These are phyloP conservation scores for Glyphotaelius pellucidus DNA, from an alignment of 2,888 invertebrate species.

Conservation along the genomic window DNA sequence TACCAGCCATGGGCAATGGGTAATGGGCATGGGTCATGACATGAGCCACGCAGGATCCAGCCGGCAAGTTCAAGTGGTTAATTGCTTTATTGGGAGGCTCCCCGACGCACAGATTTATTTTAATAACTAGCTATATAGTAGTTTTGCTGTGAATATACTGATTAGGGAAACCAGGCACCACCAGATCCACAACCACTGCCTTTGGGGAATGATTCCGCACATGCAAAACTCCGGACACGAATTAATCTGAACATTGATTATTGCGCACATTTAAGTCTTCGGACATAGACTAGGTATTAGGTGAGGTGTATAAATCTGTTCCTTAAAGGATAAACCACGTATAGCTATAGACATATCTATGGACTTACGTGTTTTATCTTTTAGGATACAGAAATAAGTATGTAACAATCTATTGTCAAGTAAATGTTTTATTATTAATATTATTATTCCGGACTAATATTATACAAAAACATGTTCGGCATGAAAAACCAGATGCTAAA, in stretches of 20 bases:
- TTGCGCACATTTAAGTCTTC: not conserved
- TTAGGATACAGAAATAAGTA: too few species aligned
- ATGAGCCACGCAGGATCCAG: not conserved
- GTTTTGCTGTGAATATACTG: slow-evolving; percentile 11
- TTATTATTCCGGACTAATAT: too few species aligned
- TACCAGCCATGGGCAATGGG: not conserved
- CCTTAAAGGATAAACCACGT: too few species aligned
- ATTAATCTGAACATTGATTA: not conserved
- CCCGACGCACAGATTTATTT: slow-evolving; percentile 23
- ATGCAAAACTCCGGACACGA: not conserved
- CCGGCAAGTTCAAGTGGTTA: slow-evolving; percentile 33
- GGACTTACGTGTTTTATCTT: too few species aligned
- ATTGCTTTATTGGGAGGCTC: slow-evolving; percentile 10
- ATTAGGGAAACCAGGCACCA: not conserved
- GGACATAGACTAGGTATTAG: not conserved
- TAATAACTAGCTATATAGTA: not conserved
- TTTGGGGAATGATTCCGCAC: not conserved
- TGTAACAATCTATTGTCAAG: too few species aligned
- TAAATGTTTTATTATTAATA: too few species aligned
- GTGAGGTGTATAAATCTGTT: too few species aligned
- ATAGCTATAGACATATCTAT: too few species aligned
- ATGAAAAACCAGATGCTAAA: too few species aligned
- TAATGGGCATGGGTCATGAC: not conserved
- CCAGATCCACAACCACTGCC: not conserved
- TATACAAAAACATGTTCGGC: too few species aligned